A percentile compares a stretch with the other conserved stretches of the same genome.
phyloP scores from a whole-genome alignment of 1,140 invertebrate species.

The Trichonephila clavipes region DNA sequence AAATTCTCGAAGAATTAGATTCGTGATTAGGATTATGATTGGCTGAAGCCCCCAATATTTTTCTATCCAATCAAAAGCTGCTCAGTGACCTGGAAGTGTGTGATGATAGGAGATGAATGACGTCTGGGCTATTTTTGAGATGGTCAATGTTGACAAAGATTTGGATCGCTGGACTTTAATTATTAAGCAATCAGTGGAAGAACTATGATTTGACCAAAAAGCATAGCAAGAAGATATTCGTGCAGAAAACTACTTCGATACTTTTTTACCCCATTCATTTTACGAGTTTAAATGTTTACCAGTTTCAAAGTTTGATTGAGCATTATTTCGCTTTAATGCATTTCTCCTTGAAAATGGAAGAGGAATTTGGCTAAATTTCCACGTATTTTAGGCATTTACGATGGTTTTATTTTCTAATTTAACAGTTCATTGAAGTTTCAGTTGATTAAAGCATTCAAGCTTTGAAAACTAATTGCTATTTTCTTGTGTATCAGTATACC shows the following conservation, averaged over 20 bases:
- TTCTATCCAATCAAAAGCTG: background rate
- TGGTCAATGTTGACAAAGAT: background rate
- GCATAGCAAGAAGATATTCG: background rate
- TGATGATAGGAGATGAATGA: background rate
- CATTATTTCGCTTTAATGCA: background rate
- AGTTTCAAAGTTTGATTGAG: background rate
- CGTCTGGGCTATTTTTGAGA: conserved; percentile 7
- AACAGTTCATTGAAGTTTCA: too few species aligned
- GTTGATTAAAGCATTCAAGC: too few species aligned
- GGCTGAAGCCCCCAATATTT: background rate
- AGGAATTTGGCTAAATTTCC: too few species aligned
- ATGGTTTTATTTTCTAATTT: too few species aligned
- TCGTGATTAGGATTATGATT: conserved; percentile 32
- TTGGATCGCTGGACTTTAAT: conserved; percentile 24
- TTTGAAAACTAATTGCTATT: too few species aligned
- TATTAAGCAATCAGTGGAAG: background rate
- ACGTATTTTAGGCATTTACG: too few species aligned
- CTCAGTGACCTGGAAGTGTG: background rate
- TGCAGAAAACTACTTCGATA: background rate
- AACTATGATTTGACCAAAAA: background rate
- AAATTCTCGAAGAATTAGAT: conserved; percentile 16
- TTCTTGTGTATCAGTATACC: too few species aligned
- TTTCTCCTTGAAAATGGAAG: too few species aligned
- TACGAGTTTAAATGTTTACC: background rate
- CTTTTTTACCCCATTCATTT: background rate